Evolutionary conservation across 2,888 invertebrate genomes (phyloP), one percentile per base, ranked within the genome.

Genomic region (Aelia acuminata): DNA sequence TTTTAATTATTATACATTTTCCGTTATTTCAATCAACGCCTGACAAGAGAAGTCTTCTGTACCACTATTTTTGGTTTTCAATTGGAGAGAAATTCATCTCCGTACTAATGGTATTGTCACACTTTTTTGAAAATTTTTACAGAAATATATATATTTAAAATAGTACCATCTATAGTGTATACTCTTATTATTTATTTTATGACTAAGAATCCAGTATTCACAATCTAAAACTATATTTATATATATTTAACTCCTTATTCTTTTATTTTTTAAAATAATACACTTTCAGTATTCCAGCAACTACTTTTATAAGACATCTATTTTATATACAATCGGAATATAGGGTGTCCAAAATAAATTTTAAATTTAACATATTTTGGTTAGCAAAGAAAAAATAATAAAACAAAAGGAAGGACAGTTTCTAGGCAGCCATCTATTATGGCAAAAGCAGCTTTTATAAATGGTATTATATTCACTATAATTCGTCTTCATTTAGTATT

Each of bases 71-170:
- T 57, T 53, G 85, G 53, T 43, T 84, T 49, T 47, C 22, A 1
- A 85, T 5, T 5, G 39, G 85, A 53, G 11, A 39, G 18, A 10
- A 53, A 5, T 85, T 50, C n/a, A 57, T n/a, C 31, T 31, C 53
- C 85, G 31, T 35, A 48, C 35, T 85, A 85, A 53, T 85, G 85
- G 85, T 85, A 85, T 85, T 85, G 85, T 85, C 85, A 53, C n/a
- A 57, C 18, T 53, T 53, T 85, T 85, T 53, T 70, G 31, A 35
- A n/a, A 35, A 35, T 70, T 70, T 85, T 85, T 85, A 85, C 85
- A 85, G 50, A 85, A 85, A 85, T 85, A 85, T 85, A 85, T 53
- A 53, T 85, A 49, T 53, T 85, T 85, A 85, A 85, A 85, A 85
- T 85, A 85, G 48, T 85, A 53, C 57, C 48, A 31, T 85, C 53